These are phyloP conservation scores for Huso huso DNA, from an alignment of 2,797 vertebrate genomes.

Conservation along the genomic window DNA sequence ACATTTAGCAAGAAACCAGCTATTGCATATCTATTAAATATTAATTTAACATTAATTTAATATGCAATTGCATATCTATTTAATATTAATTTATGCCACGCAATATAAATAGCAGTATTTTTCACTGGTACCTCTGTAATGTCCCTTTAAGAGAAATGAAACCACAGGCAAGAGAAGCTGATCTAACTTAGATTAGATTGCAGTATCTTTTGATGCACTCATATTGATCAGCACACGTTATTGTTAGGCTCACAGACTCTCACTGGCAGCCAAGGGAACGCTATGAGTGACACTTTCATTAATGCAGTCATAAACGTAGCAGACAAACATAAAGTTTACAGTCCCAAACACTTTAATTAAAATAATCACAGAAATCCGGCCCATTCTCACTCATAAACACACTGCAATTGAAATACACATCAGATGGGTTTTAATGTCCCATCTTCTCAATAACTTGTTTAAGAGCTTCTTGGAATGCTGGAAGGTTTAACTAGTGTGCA, in stretches of 20 bases:
- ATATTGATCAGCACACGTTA: background rate
- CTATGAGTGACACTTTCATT: slow-evolving; percentile 5
- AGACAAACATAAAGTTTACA: background rate
- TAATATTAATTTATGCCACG: too few species aligned
- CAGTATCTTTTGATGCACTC: background rate
- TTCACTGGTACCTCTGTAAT: too few species aligned
- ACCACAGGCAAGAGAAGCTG: too few species aligned
- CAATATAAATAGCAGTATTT: too few species aligned
- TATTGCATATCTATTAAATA: too few species aligned
- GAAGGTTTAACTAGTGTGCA: background rate
- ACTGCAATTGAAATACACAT: background rate
- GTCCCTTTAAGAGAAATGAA: too few species aligned
- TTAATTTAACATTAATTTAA: too few species aligned
- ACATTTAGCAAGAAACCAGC: too few species aligned
- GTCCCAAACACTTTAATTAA: slow-evolving; percentile 5
- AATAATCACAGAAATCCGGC: background rate
- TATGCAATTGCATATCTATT: too few species aligned
- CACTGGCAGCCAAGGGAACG: background rate
- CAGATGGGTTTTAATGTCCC: background rate
- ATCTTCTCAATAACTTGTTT: background rate
- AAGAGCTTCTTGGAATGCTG: background rate
- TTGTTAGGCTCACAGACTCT: background rate
- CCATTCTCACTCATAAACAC: background rate
- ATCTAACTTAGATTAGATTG: too few species aligned
- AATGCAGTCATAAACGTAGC: slow-evolving; percentile 6